Conservation (phyloP, 2,888 invertebrate genomes). For the Argyra leucocephala region DNA sequence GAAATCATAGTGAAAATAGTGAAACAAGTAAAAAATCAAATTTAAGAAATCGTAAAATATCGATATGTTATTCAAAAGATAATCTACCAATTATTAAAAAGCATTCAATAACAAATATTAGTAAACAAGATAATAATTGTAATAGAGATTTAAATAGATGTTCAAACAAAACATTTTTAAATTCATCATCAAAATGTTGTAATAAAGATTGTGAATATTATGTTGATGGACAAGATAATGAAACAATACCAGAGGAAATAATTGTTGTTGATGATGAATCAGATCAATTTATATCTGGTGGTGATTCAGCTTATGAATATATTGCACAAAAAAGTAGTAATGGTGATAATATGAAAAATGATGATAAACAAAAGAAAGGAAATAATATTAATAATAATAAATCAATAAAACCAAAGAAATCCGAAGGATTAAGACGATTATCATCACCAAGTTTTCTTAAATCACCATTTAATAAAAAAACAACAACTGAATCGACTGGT, state of each 20-base stretch:
- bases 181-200: not conserved
- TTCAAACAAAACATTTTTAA: not conserved
- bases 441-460: slow-evolving; percentile 54
- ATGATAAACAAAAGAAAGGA: slow-evolving; percentile 25
- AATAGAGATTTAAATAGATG: not conserved
- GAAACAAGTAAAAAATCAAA: slow-evolving; percentile 7
- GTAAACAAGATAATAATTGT: not conserved
- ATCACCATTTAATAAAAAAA: slow-evolving; percentile 48
- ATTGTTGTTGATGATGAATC: slow-evolving; percentile 49
- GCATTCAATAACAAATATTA: not conserved
- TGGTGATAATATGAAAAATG: slow-evolving; percentile 38
- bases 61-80: slow-evolving; percentile 38
- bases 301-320: slow-evolving; percentile 42
- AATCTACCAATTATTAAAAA: slow-evolving; percentile 19
- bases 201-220: not conserved
- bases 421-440: slow-evolving; percentile 42
- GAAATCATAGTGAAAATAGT: not conserved
- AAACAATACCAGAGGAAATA: slow-evolving; percentile 43
- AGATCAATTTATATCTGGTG: slow-evolving; percentile 47
- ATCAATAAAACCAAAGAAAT: slow-evolving; percentile 35
- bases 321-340: slow-evolving; percentile 33
- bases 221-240: slow-evolving; percentile 28
- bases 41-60: slow-evolving; percentile 31
- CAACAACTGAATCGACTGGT: slow-evolving; percentile 40
- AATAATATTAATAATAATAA: slow-evolving; percentile 8